Conservation (phyloP, 2,113 vertebrate genomes). For the Amblyornis subalaris region DNA sequence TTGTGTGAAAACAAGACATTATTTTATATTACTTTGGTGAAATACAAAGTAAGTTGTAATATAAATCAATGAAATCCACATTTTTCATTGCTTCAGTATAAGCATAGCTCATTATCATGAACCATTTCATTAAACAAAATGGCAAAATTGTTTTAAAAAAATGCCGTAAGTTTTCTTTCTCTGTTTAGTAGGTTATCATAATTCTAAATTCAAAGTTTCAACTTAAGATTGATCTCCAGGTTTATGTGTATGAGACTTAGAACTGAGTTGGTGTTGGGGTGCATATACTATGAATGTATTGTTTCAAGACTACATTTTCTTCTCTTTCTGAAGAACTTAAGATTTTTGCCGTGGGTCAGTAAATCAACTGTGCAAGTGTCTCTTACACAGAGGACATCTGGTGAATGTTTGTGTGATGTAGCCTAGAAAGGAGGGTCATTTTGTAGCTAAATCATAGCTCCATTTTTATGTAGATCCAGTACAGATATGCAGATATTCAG, state of each 20-base stretch:
- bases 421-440: neutral
- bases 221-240: neutral
- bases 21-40: neutral
- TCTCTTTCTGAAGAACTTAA: neutral
- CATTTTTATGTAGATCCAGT: neutral
- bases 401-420: neutral
- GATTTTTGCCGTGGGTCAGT: neutral
- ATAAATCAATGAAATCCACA: neutral
- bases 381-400: neutral
- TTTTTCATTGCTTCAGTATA: neutral
- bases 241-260: neutral
- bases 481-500: neutral
- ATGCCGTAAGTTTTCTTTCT: neutral
- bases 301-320: neutral
- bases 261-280: neutral
- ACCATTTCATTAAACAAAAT: neutral
- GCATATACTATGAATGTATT: neutral
- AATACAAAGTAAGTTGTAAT: neutral
- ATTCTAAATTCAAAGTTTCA: neutral
- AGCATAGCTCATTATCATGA: neutral
- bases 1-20: neutral
- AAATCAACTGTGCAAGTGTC: neutral
- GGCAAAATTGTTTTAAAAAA: neutral
- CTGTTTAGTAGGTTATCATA: neutral
- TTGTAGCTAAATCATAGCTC: neutral